These are phyloP conservation scores for Tyrannus savana DNA, from an alignment of 2,113 vertebrate genomes.

Conservation along the genomic window DNA sequence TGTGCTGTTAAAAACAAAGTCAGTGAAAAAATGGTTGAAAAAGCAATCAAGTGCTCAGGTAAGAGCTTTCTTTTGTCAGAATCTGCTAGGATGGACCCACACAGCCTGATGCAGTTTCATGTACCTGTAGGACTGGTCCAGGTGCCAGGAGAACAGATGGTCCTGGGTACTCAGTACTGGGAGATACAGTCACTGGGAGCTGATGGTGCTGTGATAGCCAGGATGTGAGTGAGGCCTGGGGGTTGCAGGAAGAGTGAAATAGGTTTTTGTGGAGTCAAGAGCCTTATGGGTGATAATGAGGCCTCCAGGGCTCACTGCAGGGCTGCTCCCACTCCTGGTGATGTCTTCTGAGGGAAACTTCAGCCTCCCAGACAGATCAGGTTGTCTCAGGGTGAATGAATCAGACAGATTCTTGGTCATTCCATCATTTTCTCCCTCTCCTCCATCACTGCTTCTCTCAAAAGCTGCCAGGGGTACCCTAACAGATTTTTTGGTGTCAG, in stretches of 20 bases:
- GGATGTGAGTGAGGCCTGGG: neutral
- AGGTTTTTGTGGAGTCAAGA: neutral
- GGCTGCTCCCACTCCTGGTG: neutral
- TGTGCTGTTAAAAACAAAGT: neutral
- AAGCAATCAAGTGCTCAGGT: constrained; percentile 46
- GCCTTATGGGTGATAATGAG: neutral
- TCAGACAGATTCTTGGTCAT: neutral
- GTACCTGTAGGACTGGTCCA: neutral
- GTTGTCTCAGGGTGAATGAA: neutral
- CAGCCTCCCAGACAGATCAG: neutral
- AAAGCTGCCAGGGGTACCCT: neutral
- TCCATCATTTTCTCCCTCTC: neutral
- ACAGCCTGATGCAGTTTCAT: neutral
- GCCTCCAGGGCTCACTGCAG: fast-evolving
- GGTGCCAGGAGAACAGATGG: neutral
- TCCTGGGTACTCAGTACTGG: fast-evolving
- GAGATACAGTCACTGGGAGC: neutral
- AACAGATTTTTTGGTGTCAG: neutral
- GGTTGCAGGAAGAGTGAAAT: neutral
- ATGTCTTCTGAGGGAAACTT: neutral
- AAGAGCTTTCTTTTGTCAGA: neutral
- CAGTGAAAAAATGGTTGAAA: neutral
- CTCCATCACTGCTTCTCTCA: neutral
- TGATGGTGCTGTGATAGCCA: neutral
- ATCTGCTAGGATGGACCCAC: neutral